Percentiles rank a stretch among this genome's conserved stretches.
Conservation (phyloP, 2,113 vertebrate species). For the Murina feae region DNA sequence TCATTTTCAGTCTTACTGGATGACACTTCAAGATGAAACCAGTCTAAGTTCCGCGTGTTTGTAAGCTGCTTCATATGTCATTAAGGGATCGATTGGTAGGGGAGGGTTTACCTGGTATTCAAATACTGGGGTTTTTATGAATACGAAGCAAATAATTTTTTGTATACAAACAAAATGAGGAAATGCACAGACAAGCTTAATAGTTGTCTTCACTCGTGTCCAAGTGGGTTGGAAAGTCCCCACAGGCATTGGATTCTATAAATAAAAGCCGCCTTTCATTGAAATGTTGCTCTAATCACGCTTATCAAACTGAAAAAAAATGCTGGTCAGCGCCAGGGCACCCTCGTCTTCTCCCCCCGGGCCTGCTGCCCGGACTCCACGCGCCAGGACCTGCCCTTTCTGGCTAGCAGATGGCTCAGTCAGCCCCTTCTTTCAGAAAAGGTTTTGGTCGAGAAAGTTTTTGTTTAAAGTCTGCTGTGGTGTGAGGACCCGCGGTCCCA, state of each 20-base stretch:
- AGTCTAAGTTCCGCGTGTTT: slow-evolving; percentile 83
- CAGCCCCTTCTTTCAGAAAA: background rate
- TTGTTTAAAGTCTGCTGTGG: background rate
- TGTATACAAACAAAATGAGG: slow-evolving; percentile 55
- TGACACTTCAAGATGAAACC: slow-evolving; percentile 99
- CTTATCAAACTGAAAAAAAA: background rate
- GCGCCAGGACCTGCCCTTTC: background rate
- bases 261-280: slow-evolving; percentile 40
- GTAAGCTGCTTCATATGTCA: slow-evolving; percentile 55
- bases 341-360: background rate
- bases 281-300: slow-evolving; percentile 48
- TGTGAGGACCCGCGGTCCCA: background rate
- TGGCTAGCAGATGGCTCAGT: background rate
- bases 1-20: slow-evolving; percentile 98
- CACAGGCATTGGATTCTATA: slow-evolving; percentile 25
- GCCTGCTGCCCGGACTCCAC: background rate
- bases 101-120: slow-evolving; percentile 43
- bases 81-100: background rate
- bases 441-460: background rate
- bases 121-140: slow-evolving; percentile 65
- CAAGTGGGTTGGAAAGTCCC: background rate
- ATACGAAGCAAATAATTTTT: slow-evolving; percentile 48
- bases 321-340: background rate
- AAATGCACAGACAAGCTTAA: background rate
- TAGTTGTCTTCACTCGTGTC: background rate